Evolutionary conservation across 2,113 vertebrate species (phyloP).

Genomic region (Monopterus albus): DNA sequence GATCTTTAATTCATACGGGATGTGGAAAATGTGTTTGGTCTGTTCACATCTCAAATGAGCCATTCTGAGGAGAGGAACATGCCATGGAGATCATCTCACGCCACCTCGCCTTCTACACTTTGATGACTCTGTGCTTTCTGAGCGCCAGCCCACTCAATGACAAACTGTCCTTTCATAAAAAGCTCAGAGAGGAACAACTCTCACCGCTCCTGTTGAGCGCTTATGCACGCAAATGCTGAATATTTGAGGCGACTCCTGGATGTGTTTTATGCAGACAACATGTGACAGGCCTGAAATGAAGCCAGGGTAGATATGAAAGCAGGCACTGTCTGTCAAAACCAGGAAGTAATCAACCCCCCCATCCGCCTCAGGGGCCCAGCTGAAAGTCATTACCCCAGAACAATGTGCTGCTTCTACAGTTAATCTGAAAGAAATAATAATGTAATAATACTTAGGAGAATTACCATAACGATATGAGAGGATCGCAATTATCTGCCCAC

Average conservation of each 20-base stretch:
- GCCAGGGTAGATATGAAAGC: slow-evolving; percentile 90
- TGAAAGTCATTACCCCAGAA: slow-evolving; percentile 93
- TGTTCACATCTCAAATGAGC: slow-evolving; percentile 60
- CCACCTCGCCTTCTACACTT: slow-evolving; percentile 70
- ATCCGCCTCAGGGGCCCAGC: slow-evolving; percentile 85
- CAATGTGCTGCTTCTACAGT: slow-evolving; percentile 92
- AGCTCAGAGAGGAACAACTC: slow-evolving; percentile 51
- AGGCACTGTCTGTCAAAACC: slow-evolving; percentile 91
- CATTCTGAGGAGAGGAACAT: slow-evolving; percentile 49
- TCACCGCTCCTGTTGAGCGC: slow-evolving; percentile 28
- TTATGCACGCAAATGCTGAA: slow-evolving; percentile 58
- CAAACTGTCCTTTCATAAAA: slow-evolving; percentile 78
- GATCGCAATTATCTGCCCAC: slow-evolving; percentile 85
- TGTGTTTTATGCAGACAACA: slow-evolving; percentile 86
- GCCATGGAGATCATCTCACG: slow-evolving; percentile 62
- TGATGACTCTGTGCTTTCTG: slow-evolving; percentile 48
- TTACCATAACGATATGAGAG: slow-evolving; percentile 87
- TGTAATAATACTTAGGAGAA: slow-evolving; percentile 85
- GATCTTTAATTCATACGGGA: slow-evolving; percentile 74
- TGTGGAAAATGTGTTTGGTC: slow-evolving; percentile 66
- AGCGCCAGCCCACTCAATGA: slow-evolving; percentile 40
- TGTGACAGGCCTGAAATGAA: slow-evolving; percentile 84
- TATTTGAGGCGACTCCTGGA: slow-evolving; percentile 81
- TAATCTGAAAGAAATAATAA: slow-evolving; percentile 82
- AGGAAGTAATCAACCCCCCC: slow-evolving; percentile 89